Evolutionary conservation across 2,113 vertebrate species (phyloP), one percentile per base, ranked within the genome.

Genomic region (Bucco capensis): DNA sequence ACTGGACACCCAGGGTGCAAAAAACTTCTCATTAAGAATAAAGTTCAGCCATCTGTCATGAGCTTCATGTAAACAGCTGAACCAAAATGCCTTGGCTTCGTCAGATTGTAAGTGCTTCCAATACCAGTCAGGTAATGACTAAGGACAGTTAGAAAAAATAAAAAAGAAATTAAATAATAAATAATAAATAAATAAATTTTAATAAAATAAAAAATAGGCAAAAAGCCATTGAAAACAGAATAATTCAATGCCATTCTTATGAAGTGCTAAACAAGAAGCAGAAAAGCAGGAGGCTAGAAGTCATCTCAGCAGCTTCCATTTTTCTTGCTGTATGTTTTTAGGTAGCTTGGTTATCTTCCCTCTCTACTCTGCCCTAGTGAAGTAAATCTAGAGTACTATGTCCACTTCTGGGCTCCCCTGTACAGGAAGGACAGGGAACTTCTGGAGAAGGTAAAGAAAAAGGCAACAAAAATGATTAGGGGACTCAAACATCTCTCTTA

Each of bases 1-100:
- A 9, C n/a, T 30, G 38, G 50, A 93, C 24, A 80, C 19, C 19
- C 3, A 7, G 14, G n/a, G 19, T 40, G 57, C 30, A 69, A n/a
- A 86, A 76, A 88, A 62, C 49, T 83, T 83, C 83, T 86, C 56
- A 61, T 86, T 90, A 90, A 67, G 51, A 67, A 60, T 40, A 60
- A 88, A 71, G 25, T 93, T 84, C 69, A 73, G 66, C 91, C 79
- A 88, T 92, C 90, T 92, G 88, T 71, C 69, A 44, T 27, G 66
- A n/a, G 40, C 46, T 27, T 92, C 15, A 22, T 71, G 56, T 30
- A 66, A 94, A 66, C 73, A 92, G 73, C 57, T 95, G 89, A 92
- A 81, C 27, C 24, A 67, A 93, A 94, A 84, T 10, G 1, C 15
- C 30, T 86, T 38, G 35, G 47, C 76, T 77, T 88, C 51, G 28